phyloP scores from a whole-genome alignment of 2,113 vertebrate species.

The Uropsilus gracilis region DNA sequence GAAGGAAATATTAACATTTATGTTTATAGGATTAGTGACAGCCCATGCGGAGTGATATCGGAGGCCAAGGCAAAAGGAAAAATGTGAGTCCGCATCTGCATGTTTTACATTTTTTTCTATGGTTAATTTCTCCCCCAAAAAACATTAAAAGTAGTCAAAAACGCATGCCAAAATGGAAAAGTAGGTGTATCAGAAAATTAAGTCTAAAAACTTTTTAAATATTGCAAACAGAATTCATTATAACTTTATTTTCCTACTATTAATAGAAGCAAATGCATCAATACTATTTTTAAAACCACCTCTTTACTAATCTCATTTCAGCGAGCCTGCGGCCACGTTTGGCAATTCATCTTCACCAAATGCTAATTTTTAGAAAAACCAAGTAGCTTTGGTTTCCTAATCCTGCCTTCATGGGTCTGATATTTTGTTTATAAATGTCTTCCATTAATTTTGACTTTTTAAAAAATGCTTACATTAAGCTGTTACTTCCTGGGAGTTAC shows the following conservation, averaged over 20 bases:
- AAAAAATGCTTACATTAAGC: neutral
- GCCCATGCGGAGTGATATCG: accelerated
- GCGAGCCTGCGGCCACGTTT: neutral
- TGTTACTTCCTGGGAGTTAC: too few species aligned
- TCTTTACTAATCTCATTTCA: neutral
- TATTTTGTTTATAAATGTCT: neutral
- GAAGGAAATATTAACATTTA: neutral
- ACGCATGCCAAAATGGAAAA: neutral
- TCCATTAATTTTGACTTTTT: neutral
- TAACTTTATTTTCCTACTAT: neutral
- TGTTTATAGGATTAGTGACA: neutral
- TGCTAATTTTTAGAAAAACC: neutral
- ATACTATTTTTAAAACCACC: neutral
- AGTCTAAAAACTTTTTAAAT: neutral
- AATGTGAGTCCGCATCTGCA: accelerated
- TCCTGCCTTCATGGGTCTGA: neutral
- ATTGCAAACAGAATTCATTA: neutral
- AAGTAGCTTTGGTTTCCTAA: neutral
- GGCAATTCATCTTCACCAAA: neutral
- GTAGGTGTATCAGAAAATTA: neutral
- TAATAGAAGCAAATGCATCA: neutral
- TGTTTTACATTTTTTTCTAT: neutral
- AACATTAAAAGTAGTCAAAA: neutral
- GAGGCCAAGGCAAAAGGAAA: neutral
- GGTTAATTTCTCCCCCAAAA: neutral